Percentiles rank a stretch among this genome's conserved stretches.
Conservation (phyloP, 2,888 invertebrate species). For the Noctuana brunneofusca region DNA sequence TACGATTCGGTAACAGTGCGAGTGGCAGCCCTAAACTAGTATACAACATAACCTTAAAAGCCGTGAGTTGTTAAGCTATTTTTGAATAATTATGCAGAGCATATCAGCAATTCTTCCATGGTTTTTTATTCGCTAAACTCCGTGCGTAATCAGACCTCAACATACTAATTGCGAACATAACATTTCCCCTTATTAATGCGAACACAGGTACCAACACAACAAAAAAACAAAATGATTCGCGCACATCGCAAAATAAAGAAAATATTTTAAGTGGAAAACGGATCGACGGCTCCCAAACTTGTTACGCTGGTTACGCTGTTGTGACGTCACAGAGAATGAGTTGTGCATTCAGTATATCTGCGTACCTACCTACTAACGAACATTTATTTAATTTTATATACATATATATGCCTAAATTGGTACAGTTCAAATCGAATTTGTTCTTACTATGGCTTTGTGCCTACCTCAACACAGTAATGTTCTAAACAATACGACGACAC, state of each 20-base stretch:
- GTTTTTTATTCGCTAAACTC: not conserved
- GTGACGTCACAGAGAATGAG: not conserved
- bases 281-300: slow-evolving; percentile 4
- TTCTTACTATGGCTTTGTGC: too few relatives aligned
- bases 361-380: too few relatives aligned
- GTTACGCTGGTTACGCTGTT: not conserved
- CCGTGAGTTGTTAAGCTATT: not conserved
- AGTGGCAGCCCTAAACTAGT: too few relatives aligned
- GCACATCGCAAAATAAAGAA: slow-evolving; percentile 14
- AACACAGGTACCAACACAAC: not conserved
- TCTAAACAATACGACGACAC: too few relatives aligned
- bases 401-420: too few relatives aligned
- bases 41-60: too few relatives aligned
- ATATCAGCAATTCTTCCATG: not conserved
- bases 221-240: slow-evolving; percentile 1
- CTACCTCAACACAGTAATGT: too few relatives aligned
- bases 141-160: slow-evolving; percentile 4
- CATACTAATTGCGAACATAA: slow-evolving; percentile 16
- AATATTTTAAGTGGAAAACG: slow-evolving; percentile 8
- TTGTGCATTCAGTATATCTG: too few relatives aligned
- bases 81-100: not conserved
- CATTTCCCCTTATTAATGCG: slow-evolving; percentile 7
- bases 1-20: too few relatives aligned
- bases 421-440: too few relatives aligned
- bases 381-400: too few relatives aligned